A percentile compares a stretch with the other conserved stretches of the same genome.
phyloP scores from a whole-genome alignment of 2,797 vertebrate genomes.

The Enteromius argenteus region DNA sequence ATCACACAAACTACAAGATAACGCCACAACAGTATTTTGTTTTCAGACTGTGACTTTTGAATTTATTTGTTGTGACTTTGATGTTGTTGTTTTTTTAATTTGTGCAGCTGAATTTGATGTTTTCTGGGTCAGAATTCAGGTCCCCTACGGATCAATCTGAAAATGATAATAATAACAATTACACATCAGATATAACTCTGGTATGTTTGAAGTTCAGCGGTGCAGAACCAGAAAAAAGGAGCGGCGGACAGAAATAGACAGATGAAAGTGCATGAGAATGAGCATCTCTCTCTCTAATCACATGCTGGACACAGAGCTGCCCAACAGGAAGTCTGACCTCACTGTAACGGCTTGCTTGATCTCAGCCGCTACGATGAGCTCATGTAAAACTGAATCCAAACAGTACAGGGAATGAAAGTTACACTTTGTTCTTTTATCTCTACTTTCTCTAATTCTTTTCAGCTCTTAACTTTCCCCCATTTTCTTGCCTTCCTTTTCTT shows the following conservation, averaged over 20 bases:
- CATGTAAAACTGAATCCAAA: slow-evolving; percentile 9
- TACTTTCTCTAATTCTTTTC: slow-evolving; percentile 13
- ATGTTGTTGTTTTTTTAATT: slow-evolving; percentile 31
- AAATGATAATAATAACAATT: slow-evolving; percentile 55
- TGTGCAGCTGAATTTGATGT: slow-evolving; percentile 66
- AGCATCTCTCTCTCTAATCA: slow-evolving; percentile 15
- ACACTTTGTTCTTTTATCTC: slow-evolving; percentile 38
- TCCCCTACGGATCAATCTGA: slow-evolving; percentile 21
- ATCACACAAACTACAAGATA: slow-evolving; percentile 40
- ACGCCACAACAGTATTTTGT: slow-evolving; percentile 54
- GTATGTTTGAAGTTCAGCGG: slow-evolving; percentile 44
- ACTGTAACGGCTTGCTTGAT: slow-evolving; percentile 26
- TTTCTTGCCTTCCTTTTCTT: background rate
- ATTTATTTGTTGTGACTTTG: slow-evolving; percentile 48
- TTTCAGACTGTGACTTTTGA: slow-evolving; percentile 47
- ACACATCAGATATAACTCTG: slow-evolving; percentile 47
- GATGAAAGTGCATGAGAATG: slow-evolving; percentile 46
- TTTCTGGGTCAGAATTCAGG: slow-evolving; percentile 58
- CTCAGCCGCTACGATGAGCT: slow-evolving; percentile 23
- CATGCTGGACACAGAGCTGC: slow-evolving; percentile 11
- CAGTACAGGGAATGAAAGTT: slow-evolving; percentile 8
- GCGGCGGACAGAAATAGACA: slow-evolving; percentile 22
- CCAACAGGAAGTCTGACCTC: slow-evolving; percentile 23
- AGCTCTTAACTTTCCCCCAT: background rate
- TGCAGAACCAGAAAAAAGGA: slow-evolving; percentile 16